Base-by-base conservation (phyloP, 64 coral and sea anemone genomes). In the Actinia equina region DNA sequence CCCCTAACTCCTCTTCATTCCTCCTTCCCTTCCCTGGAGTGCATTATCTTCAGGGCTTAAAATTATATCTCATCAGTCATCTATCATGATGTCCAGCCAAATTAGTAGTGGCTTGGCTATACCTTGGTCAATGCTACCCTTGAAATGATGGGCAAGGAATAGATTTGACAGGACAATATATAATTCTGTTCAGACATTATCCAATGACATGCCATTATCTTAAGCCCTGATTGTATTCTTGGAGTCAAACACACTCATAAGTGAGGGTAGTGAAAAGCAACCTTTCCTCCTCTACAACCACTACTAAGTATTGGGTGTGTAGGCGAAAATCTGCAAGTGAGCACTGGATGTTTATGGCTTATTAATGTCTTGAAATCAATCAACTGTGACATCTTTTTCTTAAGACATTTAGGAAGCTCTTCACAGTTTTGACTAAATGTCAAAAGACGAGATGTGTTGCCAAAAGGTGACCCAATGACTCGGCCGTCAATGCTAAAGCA, bases 391-490 rank as follows among this genome's bases (percentile, higher is more conserved):
- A 88, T 88, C 58, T 62, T 79, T 15, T 79, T 90, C 65, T 19
- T 77, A 59, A 86, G 52, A 85, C 91, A 83, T 52, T 89, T 89
- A 56, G 88, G 70, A 45, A 96, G 77, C 61, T 98, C 95, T 49
- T 91, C 93, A 25, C 96, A 98, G 5, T 88, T 85, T 14, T 79
- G 26, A 78, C 59, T 92, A 22, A 98, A 98, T 52, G 82, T 74
- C 23, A 98, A 61, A 44, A 98, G 76, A 70, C 96, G 85, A 9
- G 90, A 89, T 85, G 93, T 92, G 77, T 98, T 94, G 4, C 93
- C 96, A 92, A 95, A 98, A 15, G 96, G 96, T 45, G 96, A 98
- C 23, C 93, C 91, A 78, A 98, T 98, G 49, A 95, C 86, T 45
- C 96, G 87, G 41, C 96, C 96, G 83, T 98, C 96, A 79, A 52